Evolutionary conservation across 2,888 invertebrate species (phyloP).

Genomic region (Leucophora obtusa): DNA sequence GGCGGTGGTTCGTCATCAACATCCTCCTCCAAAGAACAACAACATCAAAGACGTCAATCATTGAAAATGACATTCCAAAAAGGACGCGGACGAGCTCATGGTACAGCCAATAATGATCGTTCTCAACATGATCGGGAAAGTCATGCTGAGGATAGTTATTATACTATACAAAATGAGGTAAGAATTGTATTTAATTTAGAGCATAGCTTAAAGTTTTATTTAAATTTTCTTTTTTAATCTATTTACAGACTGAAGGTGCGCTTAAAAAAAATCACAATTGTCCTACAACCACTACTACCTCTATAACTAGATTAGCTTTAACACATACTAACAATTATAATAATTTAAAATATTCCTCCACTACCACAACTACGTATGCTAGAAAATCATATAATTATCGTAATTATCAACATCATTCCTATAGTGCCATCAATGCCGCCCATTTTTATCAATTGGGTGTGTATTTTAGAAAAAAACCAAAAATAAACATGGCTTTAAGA

Average conservation of each 20-base stretch:
- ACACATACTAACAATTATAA: slow-evolving; percentile 67
- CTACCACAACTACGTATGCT: slow-evolving; percentile 80
- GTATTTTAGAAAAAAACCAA: slow-evolving; percentile 75
- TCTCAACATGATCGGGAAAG: slow-evolving; percentile 70
- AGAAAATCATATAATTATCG: slow-evolving; percentile 85
- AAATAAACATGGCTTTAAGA: slow-evolving; percentile 43
- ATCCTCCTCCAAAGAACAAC: slow-evolving; percentile 53
- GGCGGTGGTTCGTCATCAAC: slow-evolving; percentile 5
- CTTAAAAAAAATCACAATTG: slow-evolving; percentile 52
- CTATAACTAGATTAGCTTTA: slow-evolving; percentile 68
- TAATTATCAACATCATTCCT: slow-evolving; percentile 55
- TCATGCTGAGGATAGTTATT: slow-evolving; percentile 80
- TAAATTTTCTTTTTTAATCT: slow-evolving; percentile 65
- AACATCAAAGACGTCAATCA: slow-evolving; percentile 80
- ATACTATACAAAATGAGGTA: slow-evolving; percentile 87
- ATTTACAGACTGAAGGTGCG: slow-evolving; percentile 80
- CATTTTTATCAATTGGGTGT: slow-evolving; percentile 80
- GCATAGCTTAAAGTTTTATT: not conserved
- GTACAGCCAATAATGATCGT: slow-evolving; percentile 76
- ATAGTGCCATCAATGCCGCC: slow-evolving; percentile 50
- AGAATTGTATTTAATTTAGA: slow-evolving; percentile 61
- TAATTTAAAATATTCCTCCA: slow-evolving; percentile 59
- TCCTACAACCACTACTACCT: slow-evolving; percentile 64
- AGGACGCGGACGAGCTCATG: slow-evolving; percentile 81
- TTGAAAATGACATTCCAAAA: slow-evolving; percentile 90